Conservation (phyloP, 2,888 invertebrate species). For the Plusia festucae region DNA sequence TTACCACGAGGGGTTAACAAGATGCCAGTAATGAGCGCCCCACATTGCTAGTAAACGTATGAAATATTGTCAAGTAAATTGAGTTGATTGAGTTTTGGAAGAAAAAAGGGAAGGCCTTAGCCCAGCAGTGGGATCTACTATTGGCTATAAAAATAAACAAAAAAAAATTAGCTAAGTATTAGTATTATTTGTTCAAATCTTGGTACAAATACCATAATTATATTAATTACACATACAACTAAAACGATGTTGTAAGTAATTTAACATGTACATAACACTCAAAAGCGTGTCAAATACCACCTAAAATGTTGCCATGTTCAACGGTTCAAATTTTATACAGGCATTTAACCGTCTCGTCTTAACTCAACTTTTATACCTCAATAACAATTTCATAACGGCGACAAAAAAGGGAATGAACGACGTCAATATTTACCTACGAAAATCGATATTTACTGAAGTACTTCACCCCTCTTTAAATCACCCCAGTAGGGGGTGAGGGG, state of each 20-base stretch:
- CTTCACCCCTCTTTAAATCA: slow-evolving; percentile 72
- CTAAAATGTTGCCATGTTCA: slow-evolving; percentile 34
- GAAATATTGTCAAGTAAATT: too few relatives aligned
- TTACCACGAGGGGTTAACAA: too few relatives aligned
- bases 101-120: too few relatives aligned
- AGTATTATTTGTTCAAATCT: too few relatives aligned
- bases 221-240: too few relatives aligned
- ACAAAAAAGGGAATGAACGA: slow-evolving; percentile 62
- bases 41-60: too few relatives aligned
- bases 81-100: too few relatives aligned
- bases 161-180: too few relatives aligned
- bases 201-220: too few relatives aligned
- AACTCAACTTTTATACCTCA: slow-evolving; percentile 46
- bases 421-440: slow-evolving; percentile 74
- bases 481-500: slow-evolving; percentile 56
- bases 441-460: slow-evolving; percentile 77
- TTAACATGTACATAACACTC: background rate
- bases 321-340: slow-evolving; percentile 38
- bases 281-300: slow-evolving; percentile 8
- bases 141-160: too few relatives aligned
- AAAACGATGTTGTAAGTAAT: background rate
- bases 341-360: slow-evolving; percentile 48
- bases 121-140: too few relatives aligned
- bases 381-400: slow-evolving; percentile 59
- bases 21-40: too few relatives aligned